Evolutionary conservation across 2,797 vertebrate species (phyloP).

Genomic region (Helicolenus hilgendorfi): DNA sequence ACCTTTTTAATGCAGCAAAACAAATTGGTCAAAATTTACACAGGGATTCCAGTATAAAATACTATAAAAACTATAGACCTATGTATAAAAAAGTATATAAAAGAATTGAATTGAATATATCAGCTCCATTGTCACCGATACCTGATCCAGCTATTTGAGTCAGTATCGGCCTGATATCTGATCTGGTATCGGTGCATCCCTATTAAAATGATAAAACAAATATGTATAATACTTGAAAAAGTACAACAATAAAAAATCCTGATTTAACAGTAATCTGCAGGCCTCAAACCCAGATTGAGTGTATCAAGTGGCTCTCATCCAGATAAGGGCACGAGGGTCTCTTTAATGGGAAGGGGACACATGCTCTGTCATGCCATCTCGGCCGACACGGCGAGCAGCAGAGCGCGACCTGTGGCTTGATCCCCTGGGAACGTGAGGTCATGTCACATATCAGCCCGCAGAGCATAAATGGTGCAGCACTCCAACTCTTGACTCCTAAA

Average conservation of each 20-base stretch:
- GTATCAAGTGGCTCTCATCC: constrained; percentile 30
- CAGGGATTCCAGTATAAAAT: no score
- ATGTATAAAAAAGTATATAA: no score
- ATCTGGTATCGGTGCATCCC: no score
- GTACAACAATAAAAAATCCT: neutral
- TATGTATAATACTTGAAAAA: neutral
- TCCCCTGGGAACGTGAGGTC: constrained; percentile 56
- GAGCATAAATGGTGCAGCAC: neutral
- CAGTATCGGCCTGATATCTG: no score
- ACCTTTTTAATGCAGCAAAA: no score
- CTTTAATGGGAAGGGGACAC: constrained; percentile 34
- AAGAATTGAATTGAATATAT: no score
- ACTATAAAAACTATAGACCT: no score
- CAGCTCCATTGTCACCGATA: no score
- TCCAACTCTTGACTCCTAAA: constrained; percentile 6
- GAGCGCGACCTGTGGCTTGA: constrained; percentile 63
- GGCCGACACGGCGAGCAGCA: constrained; percentile 32
- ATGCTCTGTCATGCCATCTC: constrained; percentile 57
- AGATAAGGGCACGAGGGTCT: constrained; percentile 8
- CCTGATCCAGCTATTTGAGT: no score
- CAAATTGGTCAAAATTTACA: no score
- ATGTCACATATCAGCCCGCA: constrained; percentile 48
- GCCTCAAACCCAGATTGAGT: neutral
- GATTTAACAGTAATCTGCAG: neutral
- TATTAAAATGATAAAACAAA: neutral